A percentile compares a stretch with the other conserved stretches of the same genome.
Evolutionary conservation across 2,113 vertebrate genomes (phyloP).

Genomic region (Mesoclemmys tuberculata): DNA sequence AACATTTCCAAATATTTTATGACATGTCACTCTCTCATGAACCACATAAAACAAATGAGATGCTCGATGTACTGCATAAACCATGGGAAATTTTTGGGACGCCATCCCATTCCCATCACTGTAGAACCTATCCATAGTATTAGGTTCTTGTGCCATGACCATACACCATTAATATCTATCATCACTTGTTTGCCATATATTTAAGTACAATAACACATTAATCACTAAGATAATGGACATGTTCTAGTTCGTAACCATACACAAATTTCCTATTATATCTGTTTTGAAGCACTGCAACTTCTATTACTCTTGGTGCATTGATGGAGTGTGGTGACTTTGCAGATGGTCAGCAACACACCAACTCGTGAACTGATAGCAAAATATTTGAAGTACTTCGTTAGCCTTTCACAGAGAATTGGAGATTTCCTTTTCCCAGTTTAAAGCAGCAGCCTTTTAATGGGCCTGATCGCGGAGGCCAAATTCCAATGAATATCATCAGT

Average conservation of each 20-base stretch:
- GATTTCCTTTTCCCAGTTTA: not conserved
- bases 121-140: not conserved
- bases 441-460: not conserved
- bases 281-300: not conserved
- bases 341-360: not conserved
- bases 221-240: not conserved
- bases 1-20: not conserved
- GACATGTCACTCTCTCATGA: not conserved
- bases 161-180: not conserved
- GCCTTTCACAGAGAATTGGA: not conserved
- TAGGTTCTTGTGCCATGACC: not conserved
- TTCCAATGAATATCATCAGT: not conserved
- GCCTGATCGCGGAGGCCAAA: not conserved
- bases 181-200: not conserved
- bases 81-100: not conserved
- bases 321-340: not conserved
- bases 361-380: not conserved
- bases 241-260: not conserved
- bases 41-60: not conserved
- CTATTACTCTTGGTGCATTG: not conserved
- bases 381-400: accelerated
- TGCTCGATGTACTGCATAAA: not conserved
- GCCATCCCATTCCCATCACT: not conserved
- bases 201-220: not conserved
- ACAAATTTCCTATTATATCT: not conserved